These are phyloP conservation scores for Aphaenogaster floridana DNA, from an alignment of 1,140 invertebrate genomes.

Conservation along the genomic window DNA sequence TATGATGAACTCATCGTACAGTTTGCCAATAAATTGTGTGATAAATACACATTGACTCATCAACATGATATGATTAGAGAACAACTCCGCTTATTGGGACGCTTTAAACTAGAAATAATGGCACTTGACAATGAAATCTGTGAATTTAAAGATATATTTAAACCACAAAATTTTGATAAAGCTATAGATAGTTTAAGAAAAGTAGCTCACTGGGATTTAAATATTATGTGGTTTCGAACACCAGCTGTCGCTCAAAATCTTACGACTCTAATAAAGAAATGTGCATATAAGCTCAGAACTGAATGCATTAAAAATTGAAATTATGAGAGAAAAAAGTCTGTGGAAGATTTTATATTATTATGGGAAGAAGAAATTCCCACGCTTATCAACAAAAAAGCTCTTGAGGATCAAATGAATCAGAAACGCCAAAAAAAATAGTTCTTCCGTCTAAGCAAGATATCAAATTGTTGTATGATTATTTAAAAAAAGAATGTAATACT, in stretches of 20 bases:
- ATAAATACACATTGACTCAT: conserved; percentile 1
- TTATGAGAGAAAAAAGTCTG: neutral
- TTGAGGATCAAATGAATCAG: neutral
- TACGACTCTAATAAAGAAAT: neutral
- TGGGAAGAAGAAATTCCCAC: conserved; percentile 7
- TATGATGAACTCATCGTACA: conserved; percentile 4
- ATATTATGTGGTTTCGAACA: conserved; percentile 8
- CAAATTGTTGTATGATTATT: neutral
- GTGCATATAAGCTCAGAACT: neutral
- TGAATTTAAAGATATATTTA: conserved; percentile 10
- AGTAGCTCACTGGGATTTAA: neutral
- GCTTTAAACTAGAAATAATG: conserved; percentile 8
- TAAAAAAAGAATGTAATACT: neutral
- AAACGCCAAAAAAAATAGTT: conserved; percentile 1
- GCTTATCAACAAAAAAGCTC: neutral
- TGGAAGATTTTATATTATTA: neutral
- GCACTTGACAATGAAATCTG: neutral
- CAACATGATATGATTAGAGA: conserved; percentile 9
- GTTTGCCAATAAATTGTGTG: conserved; percentile 7
- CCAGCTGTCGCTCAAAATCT: conserved; percentile 10
- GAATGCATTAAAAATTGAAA: neutral
- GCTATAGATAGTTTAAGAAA: conserved; percentile 6
- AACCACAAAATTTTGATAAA: conserved; percentile 11
- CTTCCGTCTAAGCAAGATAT: conserved; percentile 4
- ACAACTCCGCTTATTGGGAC: conserved; percentile 1